phyloP scores from a whole-genome alignment of 2,888 invertebrate species.

The Drosophila tripunctata region DNA sequence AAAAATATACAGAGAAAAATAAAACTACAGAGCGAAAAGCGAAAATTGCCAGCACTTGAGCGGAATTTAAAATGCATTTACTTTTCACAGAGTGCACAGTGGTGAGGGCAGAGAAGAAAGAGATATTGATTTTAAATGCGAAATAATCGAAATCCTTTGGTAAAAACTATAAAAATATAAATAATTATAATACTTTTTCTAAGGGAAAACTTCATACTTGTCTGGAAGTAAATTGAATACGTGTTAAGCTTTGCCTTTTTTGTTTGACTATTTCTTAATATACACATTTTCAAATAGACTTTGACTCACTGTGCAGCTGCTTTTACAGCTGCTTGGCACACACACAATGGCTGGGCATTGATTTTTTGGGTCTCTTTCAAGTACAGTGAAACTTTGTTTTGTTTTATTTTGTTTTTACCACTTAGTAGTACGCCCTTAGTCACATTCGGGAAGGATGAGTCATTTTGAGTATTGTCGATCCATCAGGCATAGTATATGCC shows the following conservation, averaged over 20 bases:
- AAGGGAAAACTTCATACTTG: too few relatives aligned
- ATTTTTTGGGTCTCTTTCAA: conserved; percentile 57
- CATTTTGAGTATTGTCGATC: conserved; percentile 45
- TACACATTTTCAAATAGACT: neutral
- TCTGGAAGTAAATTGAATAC: too few relatives aligned
- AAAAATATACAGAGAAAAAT: neutral
- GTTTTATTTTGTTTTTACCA: conserved; percentile 17
- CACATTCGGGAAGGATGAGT: conserved; percentile 56
- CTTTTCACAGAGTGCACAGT: conserved; percentile 33
- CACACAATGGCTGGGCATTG: conserved; percentile 65
- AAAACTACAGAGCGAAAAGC: conserved; percentile 37
- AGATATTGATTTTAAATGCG: neutral
- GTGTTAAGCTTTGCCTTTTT: too few relatives aligned
- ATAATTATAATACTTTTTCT: neutral
- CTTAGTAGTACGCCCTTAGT: conserved; percentile 62
- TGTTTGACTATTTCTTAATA: neutral
- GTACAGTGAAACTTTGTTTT: conserved; percentile 11
- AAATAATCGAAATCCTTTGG: too few relatives aligned
- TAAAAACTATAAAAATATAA: neutral
- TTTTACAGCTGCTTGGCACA: conserved; percentile 42
- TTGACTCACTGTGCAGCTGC: conserved; percentile 42
- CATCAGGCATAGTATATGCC: conserved; percentile 17
- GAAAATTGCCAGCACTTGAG: conserved; percentile 78
- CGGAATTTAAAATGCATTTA: conserved; percentile 76
- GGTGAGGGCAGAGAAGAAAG: neutral